Evolutionary conservation across 2,888 invertebrate species (phyloP).

Genomic region (Abrostola tripartita): DNA sequence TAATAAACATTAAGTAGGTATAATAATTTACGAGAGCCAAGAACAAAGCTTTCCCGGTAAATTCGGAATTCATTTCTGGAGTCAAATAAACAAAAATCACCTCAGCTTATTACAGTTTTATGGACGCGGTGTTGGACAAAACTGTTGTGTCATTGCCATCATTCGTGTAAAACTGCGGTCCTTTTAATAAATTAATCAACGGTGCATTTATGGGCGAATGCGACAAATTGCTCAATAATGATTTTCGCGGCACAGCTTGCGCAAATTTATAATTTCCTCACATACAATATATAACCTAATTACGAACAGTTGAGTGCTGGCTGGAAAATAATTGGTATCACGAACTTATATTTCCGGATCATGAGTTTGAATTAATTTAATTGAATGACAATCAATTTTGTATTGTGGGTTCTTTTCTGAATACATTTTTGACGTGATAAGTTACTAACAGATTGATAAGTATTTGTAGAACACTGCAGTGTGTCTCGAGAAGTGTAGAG

Average conservation of each 20-base stretch:
- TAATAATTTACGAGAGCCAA: too few species aligned
- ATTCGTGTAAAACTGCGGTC: constrained; percentile 75
- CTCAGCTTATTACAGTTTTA: constrained; percentile 22
- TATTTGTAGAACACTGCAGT: too few species aligned
- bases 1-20: too few species aligned
- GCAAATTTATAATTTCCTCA: constrained; percentile 72
- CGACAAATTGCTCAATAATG: constrained; percentile 78
- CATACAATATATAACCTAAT: constrained; percentile 60
- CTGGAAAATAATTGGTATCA: constrained; percentile 54
- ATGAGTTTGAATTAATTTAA: constrained; percentile 41
- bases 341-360: constrained; percentile 48
- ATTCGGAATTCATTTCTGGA: neutral
- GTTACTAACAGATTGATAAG: too few species aligned
- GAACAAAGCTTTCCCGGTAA: neutral
- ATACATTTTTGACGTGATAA: too few species aligned
- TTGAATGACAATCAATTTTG: constrained; percentile 23
- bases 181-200: constrained; percentile 80
- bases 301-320: constrained; percentile 53
- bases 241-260: constrained; percentile 74
- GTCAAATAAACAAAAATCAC: constrained; percentile 4
- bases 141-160: constrained; percentile 57
- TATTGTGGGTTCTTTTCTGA: constrained; percentile 3
- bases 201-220: constrained; percentile 74
- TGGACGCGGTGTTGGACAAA: constrained; percentile 18
- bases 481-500: too few species aligned